These are phyloP conservation scores for Microplitis mediator DNA, from an alignment of 1,140 invertebrate genomes.

Conservation along the genomic window DNA sequence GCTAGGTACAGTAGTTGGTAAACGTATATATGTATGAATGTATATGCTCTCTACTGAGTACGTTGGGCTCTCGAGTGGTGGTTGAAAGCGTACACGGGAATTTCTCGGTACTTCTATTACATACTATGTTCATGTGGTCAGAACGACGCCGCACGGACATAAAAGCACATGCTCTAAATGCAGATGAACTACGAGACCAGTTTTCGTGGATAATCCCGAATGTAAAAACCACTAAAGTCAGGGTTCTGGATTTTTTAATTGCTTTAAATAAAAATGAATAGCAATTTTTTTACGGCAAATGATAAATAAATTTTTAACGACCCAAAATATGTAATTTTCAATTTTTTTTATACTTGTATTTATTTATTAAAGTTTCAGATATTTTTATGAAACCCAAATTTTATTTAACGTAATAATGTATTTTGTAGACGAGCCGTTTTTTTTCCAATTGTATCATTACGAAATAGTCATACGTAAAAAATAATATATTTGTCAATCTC, in stretches of 20 bases:
- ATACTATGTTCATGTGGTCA: too few relatives aligned
- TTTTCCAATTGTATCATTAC: not conserved
- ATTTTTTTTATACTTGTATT: not conserved
- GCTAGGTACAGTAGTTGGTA: not conserved
- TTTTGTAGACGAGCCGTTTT: not conserved
- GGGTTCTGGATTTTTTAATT: not conserved
- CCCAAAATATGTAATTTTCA: not conserved
- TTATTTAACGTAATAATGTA: too few relatives aligned
- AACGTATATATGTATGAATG: not conserved
- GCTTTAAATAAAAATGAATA: not conserved
- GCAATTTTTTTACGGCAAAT: not conserved
- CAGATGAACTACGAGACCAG: slow-evolving; percentile 17
- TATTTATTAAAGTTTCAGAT: too few relatives aligned
- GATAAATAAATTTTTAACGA: too few relatives aligned
- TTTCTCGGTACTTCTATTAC: too few relatives aligned
- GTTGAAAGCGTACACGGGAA: too few relatives aligned
- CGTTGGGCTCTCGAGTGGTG: too few relatives aligned
- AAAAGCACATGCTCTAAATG: slow-evolving; percentile 15
- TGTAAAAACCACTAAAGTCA: not conserved
- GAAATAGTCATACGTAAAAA: not conserved
- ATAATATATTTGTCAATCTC: slow-evolving; percentile 7
- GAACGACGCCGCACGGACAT: too few relatives aligned
- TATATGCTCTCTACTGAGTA: too few relatives aligned
- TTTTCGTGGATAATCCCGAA: slow-evolving; percentile 10
- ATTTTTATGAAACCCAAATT: too few relatives aligned